Evolutionary conservation across 1,140 invertebrate species (phyloP), one percentile per base, ranked within the genome.

Genomic region (Diachasmimorpha longicaudata): DNA sequence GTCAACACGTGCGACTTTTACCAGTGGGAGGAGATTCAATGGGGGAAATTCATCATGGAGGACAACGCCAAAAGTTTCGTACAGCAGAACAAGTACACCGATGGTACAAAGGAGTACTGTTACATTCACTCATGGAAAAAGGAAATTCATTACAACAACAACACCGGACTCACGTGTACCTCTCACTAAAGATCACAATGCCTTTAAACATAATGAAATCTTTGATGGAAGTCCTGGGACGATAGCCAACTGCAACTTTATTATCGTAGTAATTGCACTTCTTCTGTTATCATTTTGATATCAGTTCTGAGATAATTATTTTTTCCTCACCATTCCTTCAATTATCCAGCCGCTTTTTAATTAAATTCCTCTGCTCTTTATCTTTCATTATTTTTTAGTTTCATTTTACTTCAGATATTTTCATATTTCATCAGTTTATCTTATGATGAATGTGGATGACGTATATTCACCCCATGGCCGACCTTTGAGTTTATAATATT

Each of bases 1-100:
- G 48, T 87, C 90, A 42, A 91, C 87, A 0, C 87, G 88, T 5
- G 88, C 91, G 19, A 92, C 91, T 11, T 90, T 90, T 36, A 90
- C 89, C 2, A 91, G 76, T 55, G 79, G 78, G 81, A 85, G 81
- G 48, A 84, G 83, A 74, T 67, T 71, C 68, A 82, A 83, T 81
- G 82, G 81, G 70, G 82, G 80, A n/a, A 85, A 82, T 79, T 77
- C 79, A 31, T 78, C 74, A 6, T 81, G 81, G 70, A 81, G 80
- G 25, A 84, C 85, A 31, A 83, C 82, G 48, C 78, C 81, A 66
- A 84, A 83, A 79, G 80, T 81, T 19, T 52, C 80, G 72, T 84
- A 80, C 74, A 79, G 85, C 66, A 85, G 84, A 76, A 77, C 83
- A 80, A 87, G 86, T 80, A 87, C 86, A 52, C 86, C 86, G 55